A percentile compares a stretch with the other conserved stretches of the same genome.
phyloP scores from a whole-genome alignment of 1,140 invertebrate species.

The Hycleus phaleratus region DNA sequence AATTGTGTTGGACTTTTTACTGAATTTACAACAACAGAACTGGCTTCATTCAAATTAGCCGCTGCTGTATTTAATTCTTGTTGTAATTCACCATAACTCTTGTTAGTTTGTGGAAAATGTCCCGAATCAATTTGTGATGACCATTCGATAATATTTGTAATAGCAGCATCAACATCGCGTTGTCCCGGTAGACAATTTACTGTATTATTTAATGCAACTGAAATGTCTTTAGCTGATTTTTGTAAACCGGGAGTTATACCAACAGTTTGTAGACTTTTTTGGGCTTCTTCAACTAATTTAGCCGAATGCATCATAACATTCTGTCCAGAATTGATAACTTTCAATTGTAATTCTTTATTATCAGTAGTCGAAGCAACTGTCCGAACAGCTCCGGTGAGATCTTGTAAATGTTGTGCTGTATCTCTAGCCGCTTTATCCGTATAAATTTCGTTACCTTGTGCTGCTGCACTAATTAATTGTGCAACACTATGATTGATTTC shows the following conservation, averaged over 20 bases:
- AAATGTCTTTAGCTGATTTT: slow-evolving; percentile 50
- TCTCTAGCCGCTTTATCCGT: slow-evolving; percentile 75
- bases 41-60: slow-evolving; percentile 71
- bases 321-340: slow-evolving; percentile 63
- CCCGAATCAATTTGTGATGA: slow-evolving; percentile 63
- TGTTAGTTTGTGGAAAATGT: slow-evolving; percentile 63
- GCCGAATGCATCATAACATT: slow-evolving; percentile 73
- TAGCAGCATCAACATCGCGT: slow-evolving; percentile 79
- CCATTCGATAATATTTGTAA: slow-evolving; percentile 70
- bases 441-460: slow-evolving; percentile 77
- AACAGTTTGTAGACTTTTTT: slow-evolving; percentile 54
- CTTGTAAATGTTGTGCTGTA: slow-evolving; percentile 68
- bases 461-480: slow-evolving; percentile 75
- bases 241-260: slow-evolving; percentile 51
- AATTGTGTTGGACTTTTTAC: slow-evolving; percentile 61
- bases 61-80: slow-evolving; percentile 76
- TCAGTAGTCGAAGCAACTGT: slow-evolving; percentile 60
- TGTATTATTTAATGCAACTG: slow-evolving; percentile 51
- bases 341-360: slow-evolving; percentile 54
- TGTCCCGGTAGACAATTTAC: slow-evolving; percentile 83
- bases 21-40: slow-evolving; percentile 68
- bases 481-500: slow-evolving; percentile 64
- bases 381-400: slow-evolving; percentile 53
- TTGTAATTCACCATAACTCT: slow-evolving; percentile 76
- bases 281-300: slow-evolving; percentile 70